A percentile compares a stretch with the other conserved stretches of the same genome.
phyloP scores from a whole-genome alignment of 1,140 invertebrate species.

The Potamilus streckersoni region DNA sequence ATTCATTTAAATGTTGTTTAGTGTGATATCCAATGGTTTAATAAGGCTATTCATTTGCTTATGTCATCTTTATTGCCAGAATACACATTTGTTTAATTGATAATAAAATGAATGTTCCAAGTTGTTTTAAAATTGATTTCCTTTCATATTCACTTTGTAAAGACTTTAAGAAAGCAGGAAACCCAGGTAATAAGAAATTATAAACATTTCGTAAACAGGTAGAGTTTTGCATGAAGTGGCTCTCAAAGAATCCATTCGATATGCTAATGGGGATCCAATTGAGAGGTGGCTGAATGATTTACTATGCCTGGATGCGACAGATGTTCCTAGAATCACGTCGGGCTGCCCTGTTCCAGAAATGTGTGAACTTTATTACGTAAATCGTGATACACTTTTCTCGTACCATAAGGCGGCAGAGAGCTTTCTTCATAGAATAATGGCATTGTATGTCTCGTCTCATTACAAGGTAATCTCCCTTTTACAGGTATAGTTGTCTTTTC shows the following conservation, averaged over 20 bases:
- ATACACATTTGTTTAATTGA: too few species aligned
- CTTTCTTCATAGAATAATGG: constrained; percentile 92
- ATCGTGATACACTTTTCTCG: constrained; percentile 95
- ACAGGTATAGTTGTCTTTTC: background rate
- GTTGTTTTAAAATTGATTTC: too few species aligned
- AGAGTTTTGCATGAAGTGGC: constrained; percentile 67
- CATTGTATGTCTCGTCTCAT: constrained; percentile 96
- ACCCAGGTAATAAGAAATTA: background rate
- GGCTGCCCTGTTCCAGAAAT: constrained; percentile 87
- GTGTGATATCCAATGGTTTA: too few species aligned
- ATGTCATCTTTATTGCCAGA: too few species aligned
- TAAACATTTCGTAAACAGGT: constrained; percentile 38
- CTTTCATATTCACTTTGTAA: too few species aligned
- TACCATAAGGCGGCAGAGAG: constrained; percentile 96
- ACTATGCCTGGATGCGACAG: constrained; percentile 85
- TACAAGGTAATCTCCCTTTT: constrained; percentile 79
- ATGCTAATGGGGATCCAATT: constrained; percentile 86
- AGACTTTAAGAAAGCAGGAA: too few species aligned
- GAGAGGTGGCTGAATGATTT: constrained; percentile 94
- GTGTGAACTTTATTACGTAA: constrained; percentile 86
- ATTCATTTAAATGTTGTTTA: too few species aligned
- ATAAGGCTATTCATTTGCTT: too few species aligned
- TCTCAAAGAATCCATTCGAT: constrained; percentile 96
- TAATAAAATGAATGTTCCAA: too few species aligned
- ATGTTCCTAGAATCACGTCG: constrained; percentile 73